A percentile compares a stretch with the other conserved stretches of the same genome.
Evolutionary conservation across 2,113 vertebrate species (phyloP).

Genomic region (Poeciliopsis retropinna): DNA sequence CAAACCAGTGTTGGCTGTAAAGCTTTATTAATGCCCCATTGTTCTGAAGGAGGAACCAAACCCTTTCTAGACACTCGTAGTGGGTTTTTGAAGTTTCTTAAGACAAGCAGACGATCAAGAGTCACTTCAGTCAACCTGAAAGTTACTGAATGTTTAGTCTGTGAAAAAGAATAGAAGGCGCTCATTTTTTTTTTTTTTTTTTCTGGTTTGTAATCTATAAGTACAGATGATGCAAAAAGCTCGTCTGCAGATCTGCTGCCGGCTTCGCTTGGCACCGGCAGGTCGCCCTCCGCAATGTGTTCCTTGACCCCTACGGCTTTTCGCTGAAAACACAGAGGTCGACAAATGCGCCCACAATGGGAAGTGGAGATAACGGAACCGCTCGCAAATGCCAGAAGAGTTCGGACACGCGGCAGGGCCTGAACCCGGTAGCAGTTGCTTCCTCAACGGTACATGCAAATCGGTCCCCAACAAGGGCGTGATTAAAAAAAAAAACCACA

Average conservation of each 20-base stretch:
- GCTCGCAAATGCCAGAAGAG: slow-evolving; percentile 44
- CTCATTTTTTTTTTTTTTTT: neutral
- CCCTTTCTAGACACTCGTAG: neutral
- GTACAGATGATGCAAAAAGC: slow-evolving; percentile 10
- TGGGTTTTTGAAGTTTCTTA: neutral
- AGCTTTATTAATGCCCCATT: slow-evolving; percentile 8
- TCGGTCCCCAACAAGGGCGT: slow-evolving; percentile 47
- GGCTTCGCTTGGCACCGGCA: slow-evolving; percentile 45
- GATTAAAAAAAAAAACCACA: slow-evolving; percentile 21
- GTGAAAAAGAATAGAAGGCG: slow-evolving; percentile 20
- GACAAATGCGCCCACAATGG: neutral
- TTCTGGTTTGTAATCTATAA: neutral
- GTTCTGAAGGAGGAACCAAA: slow-evolving; percentile 3
- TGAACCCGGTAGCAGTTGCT: slow-evolving; percentile 44
- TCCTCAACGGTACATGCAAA: slow-evolving; percentile 21
- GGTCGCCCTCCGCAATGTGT: slow-evolving; percentile 65
- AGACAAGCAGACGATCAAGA: neutral
- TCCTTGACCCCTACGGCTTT: slow-evolving; percentile 61
- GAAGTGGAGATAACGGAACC: slow-evolving; percentile 51
- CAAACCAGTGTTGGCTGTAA: neutral
- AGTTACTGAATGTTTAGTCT: slow-evolving; percentile 31
- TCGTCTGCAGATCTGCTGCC: slow-evolving; percentile 17
- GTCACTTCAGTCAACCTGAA: neutral
- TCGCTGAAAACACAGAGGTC: slow-evolving; percentile 33
- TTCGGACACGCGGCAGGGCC: slow-evolving; percentile 33